phyloP scores from a whole-genome alignment of 2,797 vertebrate genomes.

The Coendou prehensilis region DNA sequence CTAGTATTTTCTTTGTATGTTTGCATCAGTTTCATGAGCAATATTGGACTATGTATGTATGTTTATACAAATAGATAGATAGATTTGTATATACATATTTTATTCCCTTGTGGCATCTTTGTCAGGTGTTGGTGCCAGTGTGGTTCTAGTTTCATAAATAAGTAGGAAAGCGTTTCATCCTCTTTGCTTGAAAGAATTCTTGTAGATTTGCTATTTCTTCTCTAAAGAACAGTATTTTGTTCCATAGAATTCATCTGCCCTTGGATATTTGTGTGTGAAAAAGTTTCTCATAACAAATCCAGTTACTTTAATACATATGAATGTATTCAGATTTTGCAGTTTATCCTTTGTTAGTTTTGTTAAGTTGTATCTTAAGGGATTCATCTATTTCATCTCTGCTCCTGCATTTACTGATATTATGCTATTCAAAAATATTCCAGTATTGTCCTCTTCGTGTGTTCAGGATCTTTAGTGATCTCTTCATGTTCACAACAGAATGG shows the following conservation, averaged over 20 bases:
- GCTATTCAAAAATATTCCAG: not conserved
- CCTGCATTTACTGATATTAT: not conserved
- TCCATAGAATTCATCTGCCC: not conserved
- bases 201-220: not conserved
- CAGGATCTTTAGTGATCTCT: not conserved
- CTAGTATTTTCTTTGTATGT: not conserved
- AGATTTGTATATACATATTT: not conserved
- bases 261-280: conserved; percentile 5
- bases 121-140: not conserved
- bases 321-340: not conserved
- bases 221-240: conserved; percentile 24
- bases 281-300: conserved; percentile 27
- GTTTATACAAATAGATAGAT: not conserved
- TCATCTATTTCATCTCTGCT: conserved; percentile 12
- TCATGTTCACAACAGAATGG: not conserved
- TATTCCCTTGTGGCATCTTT: not conserved
- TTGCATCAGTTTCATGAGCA: not conserved
- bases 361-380: not conserved
- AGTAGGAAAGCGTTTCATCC: not conserved
- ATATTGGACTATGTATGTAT: not conserved
- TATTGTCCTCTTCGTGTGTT: not conserved
- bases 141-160: not conserved
- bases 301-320: conserved; percentile 26
- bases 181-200: conserved; percentile 38
- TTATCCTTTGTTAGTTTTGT: not conserved